These are phyloP conservation scores for Virgularia gustaviana DNA, from an alignment of 92 coral and sea anemone genomes.

Conservation along the genomic window DNA sequence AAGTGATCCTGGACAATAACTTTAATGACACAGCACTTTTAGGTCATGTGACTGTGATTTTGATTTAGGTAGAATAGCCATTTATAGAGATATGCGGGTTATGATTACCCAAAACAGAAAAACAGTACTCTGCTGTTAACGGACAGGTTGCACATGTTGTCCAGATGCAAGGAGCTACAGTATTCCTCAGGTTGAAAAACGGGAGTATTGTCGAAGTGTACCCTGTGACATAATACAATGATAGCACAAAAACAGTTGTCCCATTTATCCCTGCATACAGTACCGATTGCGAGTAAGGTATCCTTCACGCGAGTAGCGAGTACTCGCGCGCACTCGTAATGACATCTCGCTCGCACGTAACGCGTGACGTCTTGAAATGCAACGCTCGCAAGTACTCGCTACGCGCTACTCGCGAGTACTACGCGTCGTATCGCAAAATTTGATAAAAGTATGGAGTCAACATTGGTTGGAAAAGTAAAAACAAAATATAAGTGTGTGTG, in stretches of 20 bases:
- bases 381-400: too few relatives aligned
- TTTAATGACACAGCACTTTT: neutral
- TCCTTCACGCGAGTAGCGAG: too few relatives aligned
- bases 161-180: neutral
- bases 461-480: too few relatives aligned
- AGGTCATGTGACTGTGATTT: neutral
- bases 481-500: too few relatives aligned
- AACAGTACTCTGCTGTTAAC: slow-evolving; percentile 18
- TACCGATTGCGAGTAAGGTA: too few relatives aligned
- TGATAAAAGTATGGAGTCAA: too few relatives aligned
- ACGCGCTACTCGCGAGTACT: too few relatives aligned
- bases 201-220: neutral
- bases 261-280: slow-evolving; percentile 25
- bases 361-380: too few relatives aligned
- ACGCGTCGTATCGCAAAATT: too few relatives aligned
- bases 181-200: slow-evolving; percentile 1
- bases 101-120: slow-evolving; percentile 32
- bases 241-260: neutral
- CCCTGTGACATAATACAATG: neutral
- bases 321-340: too few relatives aligned
- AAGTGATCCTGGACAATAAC: neutral
- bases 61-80: neutral
- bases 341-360: too few relatives aligned
- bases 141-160: slow-evolving; percentile 12
- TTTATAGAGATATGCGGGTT: slow-evolving; percentile 7